A percentile compares a stretch with the other conserved stretches of the same genome.
Evolutionary conservation across 2,888 invertebrate species (phyloP).

Genomic region (Notodromas monacha): DNA sequence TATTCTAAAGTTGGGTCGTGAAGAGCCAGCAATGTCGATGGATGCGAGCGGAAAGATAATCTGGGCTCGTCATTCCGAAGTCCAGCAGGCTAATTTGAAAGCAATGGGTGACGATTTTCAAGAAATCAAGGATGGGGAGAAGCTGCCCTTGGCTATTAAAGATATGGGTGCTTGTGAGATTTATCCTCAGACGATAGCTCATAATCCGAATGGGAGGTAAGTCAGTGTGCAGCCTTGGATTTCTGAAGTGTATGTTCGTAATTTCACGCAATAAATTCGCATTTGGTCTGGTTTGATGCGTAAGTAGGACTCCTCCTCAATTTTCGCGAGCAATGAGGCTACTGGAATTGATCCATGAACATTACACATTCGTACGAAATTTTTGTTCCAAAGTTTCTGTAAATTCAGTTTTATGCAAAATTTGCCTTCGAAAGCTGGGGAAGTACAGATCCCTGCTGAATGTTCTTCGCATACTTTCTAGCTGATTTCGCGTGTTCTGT

Average conservation of each 20-base stretch:
- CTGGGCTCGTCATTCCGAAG: slow-evolving; percentile 92
- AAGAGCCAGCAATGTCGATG: slow-evolving; percentile 98
- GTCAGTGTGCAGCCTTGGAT: slow-evolving; percentile 6
- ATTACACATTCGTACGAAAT: too few relatives aligned
- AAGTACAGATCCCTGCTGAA: too few relatives aligned
- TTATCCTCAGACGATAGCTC: slow-evolving; percentile 88
- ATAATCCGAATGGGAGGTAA: slow-evolving; percentile 79
- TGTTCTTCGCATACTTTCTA: too few relatives aligned
- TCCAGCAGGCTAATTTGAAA: slow-evolving; percentile 81
- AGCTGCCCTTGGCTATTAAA: slow-evolving; percentile 69
- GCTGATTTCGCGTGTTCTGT: too few relatives aligned
- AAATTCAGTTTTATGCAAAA: too few relatives aligned
- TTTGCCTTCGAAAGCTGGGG: too few relatives aligned
- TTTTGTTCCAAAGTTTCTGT: too few relatives aligned
- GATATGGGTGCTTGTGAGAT: slow-evolving; percentile 99
- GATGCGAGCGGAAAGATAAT: slow-evolving; percentile 92
- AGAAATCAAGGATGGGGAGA: slow-evolving; percentile 53
- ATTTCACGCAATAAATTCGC: slow-evolving; percentile 1
- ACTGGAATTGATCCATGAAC: too few relatives aligned
- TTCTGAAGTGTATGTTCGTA: slow-evolving; percentile 7
- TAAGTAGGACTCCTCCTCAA: too few relatives aligned
- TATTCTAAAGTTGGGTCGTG: slow-evolving; percentile 35
- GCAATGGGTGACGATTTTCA: slow-evolving; percentile 34
- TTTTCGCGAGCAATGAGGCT: too few relatives aligned
- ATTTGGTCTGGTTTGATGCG: too few relatives aligned